Percentiles rank a stretch among this genome's conserved stretches.
Evolutionary conservation across 2,888 invertebrate genomes (phyloP).

Genomic region (Xanthostigma xanthostigma): DNA sequence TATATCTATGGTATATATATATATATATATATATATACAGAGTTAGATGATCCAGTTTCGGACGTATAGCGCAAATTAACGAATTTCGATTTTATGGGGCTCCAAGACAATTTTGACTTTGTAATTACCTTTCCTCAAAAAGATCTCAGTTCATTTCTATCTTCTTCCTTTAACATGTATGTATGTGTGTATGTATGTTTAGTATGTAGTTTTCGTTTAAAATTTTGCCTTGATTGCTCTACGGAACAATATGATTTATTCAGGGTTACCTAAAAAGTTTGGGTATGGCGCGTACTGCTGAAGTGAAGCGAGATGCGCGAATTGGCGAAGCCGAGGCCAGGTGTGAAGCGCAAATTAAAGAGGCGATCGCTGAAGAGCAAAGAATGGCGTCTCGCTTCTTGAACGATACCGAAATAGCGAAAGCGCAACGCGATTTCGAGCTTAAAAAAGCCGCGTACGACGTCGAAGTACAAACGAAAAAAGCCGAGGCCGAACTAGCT

Average conservation of each 20-base stretch:
- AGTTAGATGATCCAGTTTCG: too few species aligned
- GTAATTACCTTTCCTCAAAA: too few species aligned
- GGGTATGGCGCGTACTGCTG: slow-evolving; percentile 88
- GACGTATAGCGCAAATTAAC: too few species aligned
- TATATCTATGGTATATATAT: too few species aligned
- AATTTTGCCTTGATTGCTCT: background rate
- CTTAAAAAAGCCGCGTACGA: slow-evolving; percentile 95
- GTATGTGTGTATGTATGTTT: background rate
- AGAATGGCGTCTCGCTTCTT: slow-evolving; percentile 85
- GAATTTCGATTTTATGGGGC: too few species aligned
- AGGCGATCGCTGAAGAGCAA: slow-evolving; percentile 93
- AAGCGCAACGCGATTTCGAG: slow-evolving; percentile 92
- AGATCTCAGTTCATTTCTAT: too few species aligned
- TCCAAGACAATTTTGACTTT: too few species aligned
- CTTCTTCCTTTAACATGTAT: slow-evolving; percentile 1
- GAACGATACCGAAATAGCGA: slow-evolving; percentile 95
- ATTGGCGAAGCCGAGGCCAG: slow-evolving; percentile 96
- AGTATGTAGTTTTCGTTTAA: too few species aligned
- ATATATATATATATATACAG: too few species aligned
- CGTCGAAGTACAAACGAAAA: slow-evolving; percentile 87
- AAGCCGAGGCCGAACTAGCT: slow-evolving; percentile 89
- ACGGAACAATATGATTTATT: background rate
- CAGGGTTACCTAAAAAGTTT: slow-evolving; percentile 87
- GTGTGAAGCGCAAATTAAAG: slow-evolving; percentile 81
- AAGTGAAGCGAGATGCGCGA: slow-evolving; percentile 88